A percentile compares a stretch with the other conserved stretches of the same genome.
Evolutionary conservation across 2,888 invertebrate genomes (phyloP).

Genomic region (Polyploca ridens): DNA sequence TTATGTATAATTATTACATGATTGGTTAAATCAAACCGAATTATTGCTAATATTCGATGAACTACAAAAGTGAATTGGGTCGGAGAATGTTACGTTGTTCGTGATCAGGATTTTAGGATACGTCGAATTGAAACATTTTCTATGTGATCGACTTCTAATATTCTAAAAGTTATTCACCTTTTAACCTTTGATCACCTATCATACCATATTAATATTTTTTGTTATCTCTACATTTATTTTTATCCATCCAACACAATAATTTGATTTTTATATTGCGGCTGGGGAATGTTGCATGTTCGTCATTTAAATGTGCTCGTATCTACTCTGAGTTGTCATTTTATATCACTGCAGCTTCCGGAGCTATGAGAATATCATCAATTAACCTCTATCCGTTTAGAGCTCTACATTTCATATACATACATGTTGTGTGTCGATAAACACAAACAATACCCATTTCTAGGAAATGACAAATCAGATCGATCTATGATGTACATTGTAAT

Average conservation of each 20-base stretch:
- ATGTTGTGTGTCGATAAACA: background rate
- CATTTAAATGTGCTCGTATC: conserved; percentile 51
- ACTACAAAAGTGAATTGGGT: conserved; percentile 8
- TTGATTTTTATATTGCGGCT: conserved; percentile 77
- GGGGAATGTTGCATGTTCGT: conserved; percentile 82
- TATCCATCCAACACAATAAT: conserved; percentile 79
- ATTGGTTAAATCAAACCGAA: conserved; percentile 26
- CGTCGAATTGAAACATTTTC: conserved; percentile 36
- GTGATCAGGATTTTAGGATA: conserved; percentile 41
- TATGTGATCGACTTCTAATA: conserved; percentile 36
- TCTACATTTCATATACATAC: no score
- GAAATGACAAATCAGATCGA: conserved; percentile 48
- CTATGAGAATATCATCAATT: background rate
- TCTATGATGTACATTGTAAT: conserved; percentile 42
- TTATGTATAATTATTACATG: background rate
- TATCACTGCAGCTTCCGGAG: background rate
- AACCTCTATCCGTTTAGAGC: no score
- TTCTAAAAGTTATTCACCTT: conserved; percentile 57
- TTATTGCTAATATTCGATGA: conserved; percentile 27
- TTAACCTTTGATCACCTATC: conserved; percentile 70
- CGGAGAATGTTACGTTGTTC: conserved; percentile 13
- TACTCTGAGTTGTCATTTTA: conserved; percentile 56
- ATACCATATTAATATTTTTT: conserved; percentile 63
- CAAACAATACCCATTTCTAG: background rate
- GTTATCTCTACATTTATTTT: conserved; percentile 52